These are phyloP conservation scores for Agrochola macilenta DNA, from an alignment of 2,888 invertebrate species.

Conservation along the genomic window DNA sequence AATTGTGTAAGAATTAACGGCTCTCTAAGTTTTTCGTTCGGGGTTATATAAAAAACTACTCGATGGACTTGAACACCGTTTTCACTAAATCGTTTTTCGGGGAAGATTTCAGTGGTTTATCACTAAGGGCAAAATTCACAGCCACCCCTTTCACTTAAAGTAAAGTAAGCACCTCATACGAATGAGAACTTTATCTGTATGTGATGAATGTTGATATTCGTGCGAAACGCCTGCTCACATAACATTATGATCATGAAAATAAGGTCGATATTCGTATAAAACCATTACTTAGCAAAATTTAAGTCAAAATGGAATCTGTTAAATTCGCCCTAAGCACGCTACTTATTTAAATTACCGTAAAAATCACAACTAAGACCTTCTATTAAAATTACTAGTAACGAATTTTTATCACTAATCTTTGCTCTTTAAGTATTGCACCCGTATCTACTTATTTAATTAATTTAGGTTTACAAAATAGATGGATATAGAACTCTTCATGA, in stretches of 20 bases:
- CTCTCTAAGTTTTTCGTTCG: neutral
- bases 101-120: slow-evolving; percentile 26
- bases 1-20: neutral
- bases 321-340: slow-evolving; percentile 3
- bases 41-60: slow-evolving; percentile 39
- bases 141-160: neutral
- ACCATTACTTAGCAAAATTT: neutral
- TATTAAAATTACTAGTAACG: slow-evolving; percentile 64
- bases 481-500: slow-evolving; percentile 31
- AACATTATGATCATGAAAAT: neutral
- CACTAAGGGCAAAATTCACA: slow-evolving; percentile 1
- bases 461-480: slow-evolving; percentile 38
- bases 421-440: slow-evolving; percentile 66
- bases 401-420: slow-evolving; percentile 61
- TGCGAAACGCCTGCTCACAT: neutral
- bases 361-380: slow-evolving; percentile 61
- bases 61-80: slow-evolving; percentile 10
- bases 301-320: neutral
- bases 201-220: neutral
- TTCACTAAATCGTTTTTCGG: slow-evolving; percentile 10
- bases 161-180: neutral
- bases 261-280: neutral
- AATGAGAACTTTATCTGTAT: neutral
- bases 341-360: slow-evolving; percentile 44
- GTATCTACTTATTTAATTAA: slow-evolving; percentile 60